Conservation (phyloP, 64 coral and sea anemone species). For the Pocillopora verrucosa region DNA sequence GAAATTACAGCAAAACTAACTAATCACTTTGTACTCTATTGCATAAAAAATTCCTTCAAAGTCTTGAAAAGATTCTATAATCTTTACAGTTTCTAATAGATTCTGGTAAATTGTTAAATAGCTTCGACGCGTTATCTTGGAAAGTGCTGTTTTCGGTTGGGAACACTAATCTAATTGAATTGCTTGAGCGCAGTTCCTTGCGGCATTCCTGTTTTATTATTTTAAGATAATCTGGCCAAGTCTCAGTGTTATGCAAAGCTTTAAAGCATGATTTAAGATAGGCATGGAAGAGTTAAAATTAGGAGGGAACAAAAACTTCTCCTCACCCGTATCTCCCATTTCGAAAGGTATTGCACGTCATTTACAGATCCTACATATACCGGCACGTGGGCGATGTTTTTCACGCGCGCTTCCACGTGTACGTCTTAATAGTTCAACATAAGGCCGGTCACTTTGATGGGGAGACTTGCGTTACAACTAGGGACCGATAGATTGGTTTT, state of each 20-base stretch:
- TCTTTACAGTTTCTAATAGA: background rate
- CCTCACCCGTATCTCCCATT: too few species aligned
- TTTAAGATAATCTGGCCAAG: conserved; percentile 44
- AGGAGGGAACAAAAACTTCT: too few species aligned
- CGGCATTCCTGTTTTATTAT: conserved; percentile 23
- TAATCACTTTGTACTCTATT: too few species aligned
- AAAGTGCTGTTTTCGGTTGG: conserved; percentile 17
- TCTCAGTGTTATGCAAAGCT: conserved; percentile 38
- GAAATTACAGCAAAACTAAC: too few species aligned
- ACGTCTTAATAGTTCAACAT: too few species aligned
- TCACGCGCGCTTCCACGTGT: too few species aligned
- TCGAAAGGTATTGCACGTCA: background rate
- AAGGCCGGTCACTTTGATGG: too few species aligned
- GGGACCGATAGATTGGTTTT: background rate
- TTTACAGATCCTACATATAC: background rate
- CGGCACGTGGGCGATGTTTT: too few species aligned
- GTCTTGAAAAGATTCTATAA: too few species aligned
- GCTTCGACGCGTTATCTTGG: conserved; percentile 21
- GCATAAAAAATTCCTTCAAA: too few species aligned
- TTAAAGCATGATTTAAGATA: conserved; percentile 25
- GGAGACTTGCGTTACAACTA: too few species aligned
- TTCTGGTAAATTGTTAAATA: conserved; percentile 33
- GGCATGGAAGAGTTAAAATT: too few species aligned
- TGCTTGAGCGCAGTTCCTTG: conserved; percentile 29
- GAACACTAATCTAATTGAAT: conserved; percentile 34